Conservation (phyloP, 2,797 vertebrate species). For the Hoplostethus atlanticus region DNA sequence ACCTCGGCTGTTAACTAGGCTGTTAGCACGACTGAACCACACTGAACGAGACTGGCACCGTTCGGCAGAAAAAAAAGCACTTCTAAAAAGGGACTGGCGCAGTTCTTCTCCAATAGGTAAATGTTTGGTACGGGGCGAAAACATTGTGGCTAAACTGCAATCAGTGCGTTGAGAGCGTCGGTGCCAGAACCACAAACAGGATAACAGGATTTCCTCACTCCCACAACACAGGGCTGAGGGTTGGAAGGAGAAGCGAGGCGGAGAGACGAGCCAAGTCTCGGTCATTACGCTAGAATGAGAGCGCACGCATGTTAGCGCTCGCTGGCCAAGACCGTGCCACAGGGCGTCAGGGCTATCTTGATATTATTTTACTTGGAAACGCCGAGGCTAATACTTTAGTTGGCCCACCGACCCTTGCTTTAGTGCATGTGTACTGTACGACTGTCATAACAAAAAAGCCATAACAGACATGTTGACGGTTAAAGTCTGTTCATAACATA, state of each 20-base stretch:
- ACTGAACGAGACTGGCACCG: background rate
- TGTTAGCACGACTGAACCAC: background rate
- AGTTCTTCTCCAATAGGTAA: conserved; percentile 57
- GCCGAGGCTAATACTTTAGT: conserved; percentile 52
- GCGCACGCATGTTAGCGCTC: conserved; percentile 30
- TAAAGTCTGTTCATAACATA: conserved; percentile 20
- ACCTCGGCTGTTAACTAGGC: background rate
- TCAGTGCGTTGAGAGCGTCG: conserved; percentile 50
- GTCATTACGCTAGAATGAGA: conserved; percentile 51
- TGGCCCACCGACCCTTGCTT: conserved; percentile 31
- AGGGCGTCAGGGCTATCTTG: conserved; percentile 30
- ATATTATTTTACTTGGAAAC: conserved; percentile 57
- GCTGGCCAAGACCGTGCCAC: conserved; percentile 37
- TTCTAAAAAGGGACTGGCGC: conserved; percentile 21
- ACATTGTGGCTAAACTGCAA: conserved; percentile 61
- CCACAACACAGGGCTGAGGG: conserved; percentile 60
- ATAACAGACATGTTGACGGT: conserved; percentile 18
- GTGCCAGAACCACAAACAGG: conserved; percentile 70
- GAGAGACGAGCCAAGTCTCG: conserved; percentile 47
- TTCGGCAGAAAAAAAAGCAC: conserved; percentile 21
- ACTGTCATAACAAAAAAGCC: conserved; percentile 43
- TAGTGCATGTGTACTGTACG: background rate
- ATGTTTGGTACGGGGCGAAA: conserved; percentile 52
- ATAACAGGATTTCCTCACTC: conserved; percentile 76
- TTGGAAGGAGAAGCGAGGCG: conserved; percentile 58